Evolutionary conservation across 2,113 vertebrate species (phyloP).

Genomic region (Apteryx owenii): DNA sequence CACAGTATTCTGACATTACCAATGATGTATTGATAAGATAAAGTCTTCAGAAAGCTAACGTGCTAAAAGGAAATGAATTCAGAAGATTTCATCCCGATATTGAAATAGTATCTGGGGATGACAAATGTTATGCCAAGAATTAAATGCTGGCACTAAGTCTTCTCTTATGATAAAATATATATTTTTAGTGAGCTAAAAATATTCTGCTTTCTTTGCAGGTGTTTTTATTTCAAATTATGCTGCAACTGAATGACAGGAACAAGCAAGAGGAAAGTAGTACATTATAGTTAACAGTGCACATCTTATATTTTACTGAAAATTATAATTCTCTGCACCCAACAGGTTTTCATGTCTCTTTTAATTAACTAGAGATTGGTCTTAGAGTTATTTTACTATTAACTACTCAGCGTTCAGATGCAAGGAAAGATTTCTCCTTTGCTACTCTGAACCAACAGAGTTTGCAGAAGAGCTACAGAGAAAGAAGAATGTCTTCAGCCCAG

Average conservation of each 20-base stretch:
- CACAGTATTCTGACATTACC: neutral
- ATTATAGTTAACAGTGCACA: neutral
- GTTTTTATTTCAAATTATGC: slow-evolving; percentile 52
- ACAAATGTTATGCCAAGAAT: slow-evolving; percentile 33
- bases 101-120: slow-evolving; percentile 4
- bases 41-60: slow-evolving; percentile 29
- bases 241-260: slow-evolving; percentile 18
- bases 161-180: slow-evolving; percentile 34
- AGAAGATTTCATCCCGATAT: slow-evolving; percentile 18
- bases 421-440: neutral
- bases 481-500: neutral
- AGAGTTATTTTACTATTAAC: slow-evolving; percentile 3
- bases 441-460: neutral
- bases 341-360: neutral
- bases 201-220: slow-evolving; percentile 47
- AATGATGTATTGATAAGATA: slow-evolving; percentile 42
- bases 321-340: neutral
- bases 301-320: slow-evolving; percentile 24
- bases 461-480: neutral
- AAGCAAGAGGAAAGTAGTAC: slow-evolving; percentile 1
- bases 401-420: neutral
- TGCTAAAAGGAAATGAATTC: slow-evolving; percentile 52
- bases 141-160: slow-evolving; percentile 28
- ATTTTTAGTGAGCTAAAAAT: slow-evolving; percentile 55
- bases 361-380: neutral